Evolutionary conservation across 2,888 invertebrate species (phyloP).

Genomic region (Cylindroiulus punctatus): DNA sequence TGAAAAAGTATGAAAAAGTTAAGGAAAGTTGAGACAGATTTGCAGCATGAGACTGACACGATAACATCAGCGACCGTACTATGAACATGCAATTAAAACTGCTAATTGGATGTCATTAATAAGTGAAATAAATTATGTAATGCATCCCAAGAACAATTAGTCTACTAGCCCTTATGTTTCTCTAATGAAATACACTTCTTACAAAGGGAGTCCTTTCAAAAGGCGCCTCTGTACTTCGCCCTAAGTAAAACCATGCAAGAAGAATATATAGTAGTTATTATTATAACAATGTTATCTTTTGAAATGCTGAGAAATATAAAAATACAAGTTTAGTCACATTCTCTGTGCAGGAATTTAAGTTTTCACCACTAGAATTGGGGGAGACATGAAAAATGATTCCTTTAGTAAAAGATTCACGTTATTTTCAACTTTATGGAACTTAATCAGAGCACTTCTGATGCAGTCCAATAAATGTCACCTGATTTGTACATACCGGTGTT

Average conservation of each 20-base stretch:
- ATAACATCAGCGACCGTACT: neutral
- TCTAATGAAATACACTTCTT: neutral
- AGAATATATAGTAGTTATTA: neutral
- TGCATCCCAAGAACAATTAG: neutral
- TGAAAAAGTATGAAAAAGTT: neutral
- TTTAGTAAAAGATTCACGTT: constrained; percentile 16
- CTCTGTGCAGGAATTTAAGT: constrained; percentile 23
- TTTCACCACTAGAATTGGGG: neutral
- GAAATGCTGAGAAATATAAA: constrained; percentile 28
- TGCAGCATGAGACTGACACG: constrained; percentile 19
- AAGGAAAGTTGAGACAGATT: neutral
- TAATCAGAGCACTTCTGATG: neutral
- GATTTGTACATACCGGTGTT: constrained; percentile 45
- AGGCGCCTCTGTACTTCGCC: neutral
- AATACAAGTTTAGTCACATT: constrained; percentile 45
- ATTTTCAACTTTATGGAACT: constrained; percentile 9
- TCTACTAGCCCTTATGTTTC: neutral
- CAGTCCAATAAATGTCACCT: constrained; percentile 29
- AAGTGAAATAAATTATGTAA: neutral
- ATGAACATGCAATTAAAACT: neutral
- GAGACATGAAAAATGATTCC: constrained; percentile 39
- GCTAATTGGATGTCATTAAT: neutral
- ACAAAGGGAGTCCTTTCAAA: neutral
- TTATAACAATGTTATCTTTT: neutral
- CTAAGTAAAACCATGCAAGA: neutral